Base-by-base conservation (phyloP, 2,797 vertebrate genomes). In the Parotocinclus haroldoi region DNA sequence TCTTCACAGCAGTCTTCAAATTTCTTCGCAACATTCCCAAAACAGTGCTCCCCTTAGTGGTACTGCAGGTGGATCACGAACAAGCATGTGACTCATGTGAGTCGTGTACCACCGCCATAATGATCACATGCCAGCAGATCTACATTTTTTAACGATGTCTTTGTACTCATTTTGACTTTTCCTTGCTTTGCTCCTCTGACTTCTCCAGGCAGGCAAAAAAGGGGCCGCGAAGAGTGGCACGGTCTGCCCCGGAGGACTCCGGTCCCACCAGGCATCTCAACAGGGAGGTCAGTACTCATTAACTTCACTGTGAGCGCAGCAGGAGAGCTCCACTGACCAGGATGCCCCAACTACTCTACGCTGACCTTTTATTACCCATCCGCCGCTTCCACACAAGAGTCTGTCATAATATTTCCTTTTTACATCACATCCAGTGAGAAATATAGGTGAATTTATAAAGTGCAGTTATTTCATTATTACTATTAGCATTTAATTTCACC, bases 231-330 rank as follows among this genome's bases (percentile, higher is more conserved):
- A n/a, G 60, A 68, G 68, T 66, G 50, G 53, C 61, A 66, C 18
- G 27, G 38, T 72, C 66, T 69, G 69, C 66, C 66, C 65, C 71
- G 69, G 72, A 70, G 66, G 50, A 64, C 50, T 62, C 42, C 44
- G 27, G 16, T 74, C 66, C 69, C 71, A 72, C 63, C 72, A 69
- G 76, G 72, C 58, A 71, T 66, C 72, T 63, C 69, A 59, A 67
- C 56, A 14, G 74, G 64, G 52, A 76, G 68, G 74, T 78, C 72
- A 74, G 49, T 65, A 68, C 76, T 78, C 74, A 78, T 78, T 80
- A 78, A 69, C 70, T 75, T 76, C 74, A 76, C 66, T 39, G 72
- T 69, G 67, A 78, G 54, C 68, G 58, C 72, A 72, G 70, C 60
- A 62, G 69, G 74, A 71, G 19, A 18, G 9, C 66, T 40, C 63